Conservation (phyloP, 2,888 invertebrate genomes). For the Siphlonurus alternatus region DNA sequence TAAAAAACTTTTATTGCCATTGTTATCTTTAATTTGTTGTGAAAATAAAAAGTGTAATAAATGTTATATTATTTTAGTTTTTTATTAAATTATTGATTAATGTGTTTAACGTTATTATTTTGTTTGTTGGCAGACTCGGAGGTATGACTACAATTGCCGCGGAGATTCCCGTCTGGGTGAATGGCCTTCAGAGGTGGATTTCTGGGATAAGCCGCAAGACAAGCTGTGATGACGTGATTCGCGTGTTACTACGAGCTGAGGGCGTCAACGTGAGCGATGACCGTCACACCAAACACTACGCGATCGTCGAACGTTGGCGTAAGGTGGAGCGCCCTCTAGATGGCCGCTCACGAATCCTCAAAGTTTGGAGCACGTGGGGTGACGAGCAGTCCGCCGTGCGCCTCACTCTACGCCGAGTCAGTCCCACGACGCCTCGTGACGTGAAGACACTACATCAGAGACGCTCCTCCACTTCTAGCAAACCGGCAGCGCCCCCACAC, state of each 20-base stretch:
- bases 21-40: too few relatives aligned
- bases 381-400: conserved; percentile 44
- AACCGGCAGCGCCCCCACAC: conserved; percentile 20
- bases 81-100: too few relatives aligned
- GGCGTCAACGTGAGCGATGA: conserved; percentile 36
- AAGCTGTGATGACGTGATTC: conserved; percentile 61
- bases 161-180: conserved; percentile 56
- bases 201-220: conserved; percentile 58
- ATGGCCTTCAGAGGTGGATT: conserved; percentile 63
- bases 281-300: conserved; percentile 28
- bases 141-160: conserved; percentile 19
- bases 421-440: not conserved
- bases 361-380: conserved; percentile 69
- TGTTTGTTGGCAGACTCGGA: not conserved
- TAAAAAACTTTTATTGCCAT: too few relatives aligned
- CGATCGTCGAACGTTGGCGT: conserved; percentile 60
- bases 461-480: conserved; percentile 15
- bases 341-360: conserved; percentile 52
- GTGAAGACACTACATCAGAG: conserved; percentile 10
- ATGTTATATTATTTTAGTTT: too few relatives aligned
- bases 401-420: conserved; percentile 24
- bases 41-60: too few relatives aligned
- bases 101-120: not conserved
- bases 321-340: conserved; percentile 57
- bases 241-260: conserved; percentile 40